Percentiles rank a stretch among this genome's conserved stretches.
Evolutionary conservation across 2,113 vertebrate genomes (phyloP).

Genomic region (Semnornis frantzii): DNA sequence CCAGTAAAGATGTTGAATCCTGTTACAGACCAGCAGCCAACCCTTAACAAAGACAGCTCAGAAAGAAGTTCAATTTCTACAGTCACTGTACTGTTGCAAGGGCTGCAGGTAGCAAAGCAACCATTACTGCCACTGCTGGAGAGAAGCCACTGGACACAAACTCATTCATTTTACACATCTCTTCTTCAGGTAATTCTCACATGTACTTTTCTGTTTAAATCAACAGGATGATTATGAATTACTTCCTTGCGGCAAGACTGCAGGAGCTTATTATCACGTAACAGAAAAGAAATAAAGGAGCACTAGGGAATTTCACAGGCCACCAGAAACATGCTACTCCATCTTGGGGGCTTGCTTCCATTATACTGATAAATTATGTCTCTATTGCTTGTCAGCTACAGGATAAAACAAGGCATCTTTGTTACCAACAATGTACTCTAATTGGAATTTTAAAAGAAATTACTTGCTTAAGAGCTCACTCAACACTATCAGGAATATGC

Average conservation of each 20-base stretch:
- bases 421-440: neutral
- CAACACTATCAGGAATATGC: neutral
- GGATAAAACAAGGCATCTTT: neutral
- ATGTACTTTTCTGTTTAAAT: neutral
- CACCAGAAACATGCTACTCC: neutral
- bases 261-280: neutral
- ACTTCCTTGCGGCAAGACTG: neutral
- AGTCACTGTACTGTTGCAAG: neutral
- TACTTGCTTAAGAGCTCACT: constrained; percentile 8
- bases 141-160: neutral
- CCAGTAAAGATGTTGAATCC: neutral
- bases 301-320: neutral
- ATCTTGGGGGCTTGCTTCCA: neutral
- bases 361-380: neutral
- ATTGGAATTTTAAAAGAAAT: constrained; percentile 28
- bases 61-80: neutral
- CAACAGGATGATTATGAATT: neutral
- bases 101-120: neutral
- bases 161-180: fast-evolving
- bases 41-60: neutral
- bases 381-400: neutral
- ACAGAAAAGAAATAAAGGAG: neutral
- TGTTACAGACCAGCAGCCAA: neutral
- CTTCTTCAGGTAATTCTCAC: neutral
- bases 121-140: neutral